Base-by-base conservation (phyloP, 1,140 invertebrate genomes). In the Orius insidiosus region DNA sequence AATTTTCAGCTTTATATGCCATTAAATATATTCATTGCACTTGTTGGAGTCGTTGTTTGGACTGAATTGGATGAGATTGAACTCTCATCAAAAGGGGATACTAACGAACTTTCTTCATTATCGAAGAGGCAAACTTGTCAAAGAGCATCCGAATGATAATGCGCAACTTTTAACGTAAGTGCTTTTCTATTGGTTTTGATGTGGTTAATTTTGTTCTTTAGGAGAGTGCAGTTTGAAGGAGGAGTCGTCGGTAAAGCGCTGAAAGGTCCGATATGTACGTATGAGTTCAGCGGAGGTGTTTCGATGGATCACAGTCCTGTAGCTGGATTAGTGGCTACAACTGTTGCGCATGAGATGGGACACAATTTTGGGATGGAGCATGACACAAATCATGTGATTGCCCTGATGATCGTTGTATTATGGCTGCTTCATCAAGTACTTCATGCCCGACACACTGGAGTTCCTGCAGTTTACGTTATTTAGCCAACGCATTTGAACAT, bases 321-420 rank as follows among this genome's bases (percentile, higher is more conserved):
- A 2, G 75, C 31, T n/a, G 85, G 83, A 0, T 67, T 95, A 9
- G 92, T 97, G 0, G 95, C 92, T 0, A 89, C 89, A 0, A 98
- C 94, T 0, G 80, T 98, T 14, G 93, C 95, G 1, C 95, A 99
- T 65, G 95, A 99, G 67, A 84, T 98, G 76, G 95, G 94, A 0
- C 95, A 98, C 60, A 98, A 97, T 68, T 95, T 98, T 68, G 89
- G 94, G 30, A 93, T 98, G 88, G 89, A 95, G 56, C 94, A 98
- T 66, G 94, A 98, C 58, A 76, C 76, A 0, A 69, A 14, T 74
- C 79, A 1, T 94, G 88, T 60, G 62, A 71, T 36, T 98, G 94
- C 62, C 79, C 83, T 0, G 80, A 84, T 48, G 80, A 86, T 45
- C 70, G 75, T 52, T 98, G 94, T 55, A 95, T 98, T 52, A 98